Conservation (phyloP, 2,113 vertebrate genomes). For the Ciconia boyciana region DNA sequence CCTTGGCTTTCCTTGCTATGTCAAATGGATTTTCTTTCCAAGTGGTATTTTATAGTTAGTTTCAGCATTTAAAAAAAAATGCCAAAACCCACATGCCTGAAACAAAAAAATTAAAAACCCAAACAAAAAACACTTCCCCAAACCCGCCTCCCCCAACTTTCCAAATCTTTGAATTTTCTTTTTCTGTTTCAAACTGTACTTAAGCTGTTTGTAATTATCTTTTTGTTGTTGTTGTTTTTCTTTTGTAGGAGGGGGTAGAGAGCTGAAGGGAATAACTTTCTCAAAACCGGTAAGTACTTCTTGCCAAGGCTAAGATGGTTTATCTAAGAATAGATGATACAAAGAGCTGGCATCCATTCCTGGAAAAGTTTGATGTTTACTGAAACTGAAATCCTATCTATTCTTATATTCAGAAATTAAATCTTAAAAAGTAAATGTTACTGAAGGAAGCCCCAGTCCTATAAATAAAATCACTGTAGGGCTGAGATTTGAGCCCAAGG, state of each 20-base stretch:
- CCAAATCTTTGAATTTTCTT: background rate
- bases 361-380: slow-evolving; percentile 35
- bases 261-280: slow-evolving; percentile 61
- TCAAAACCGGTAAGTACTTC: slow-evolving; percentile 60
- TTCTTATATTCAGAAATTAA: slow-evolving; percentile 33
- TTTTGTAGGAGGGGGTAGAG: slow-evolving; percentile 65
- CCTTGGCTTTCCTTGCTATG: background rate
- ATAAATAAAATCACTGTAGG: background rate
- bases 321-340: slow-evolving; percentile 5
- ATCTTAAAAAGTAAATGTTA: background rate
- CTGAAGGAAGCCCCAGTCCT: background rate
- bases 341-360: background rate
- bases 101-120: background rate
- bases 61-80: background rate
- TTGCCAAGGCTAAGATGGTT: background rate
- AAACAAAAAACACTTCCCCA: background rate
- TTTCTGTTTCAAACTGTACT: background rate
- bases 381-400: slow-evolving; percentile 57
- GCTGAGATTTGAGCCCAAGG: background rate
- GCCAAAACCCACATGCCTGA: background rate
- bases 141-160: background rate
- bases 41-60: background rate
- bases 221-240: slow-evolving; percentile 22
- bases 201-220: slow-evolving; percentile 20
- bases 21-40: background rate